phyloP scores from a whole-genome alignment of 1,140 invertebrate genomes.

The Drosophila punjabiensis region DNA sequence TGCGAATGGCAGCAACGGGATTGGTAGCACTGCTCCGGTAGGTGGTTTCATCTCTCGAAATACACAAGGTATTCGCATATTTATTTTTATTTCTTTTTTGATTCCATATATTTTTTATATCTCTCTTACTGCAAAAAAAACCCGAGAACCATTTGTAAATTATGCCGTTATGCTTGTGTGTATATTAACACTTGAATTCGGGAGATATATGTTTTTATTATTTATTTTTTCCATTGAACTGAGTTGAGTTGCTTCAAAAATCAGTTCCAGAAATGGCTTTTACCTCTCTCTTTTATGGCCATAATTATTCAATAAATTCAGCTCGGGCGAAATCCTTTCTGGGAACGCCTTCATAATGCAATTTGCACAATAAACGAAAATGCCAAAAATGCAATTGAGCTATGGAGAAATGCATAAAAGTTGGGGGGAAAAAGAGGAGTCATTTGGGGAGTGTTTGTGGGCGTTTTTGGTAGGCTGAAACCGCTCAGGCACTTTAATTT shows the following conservation, averaged over 20 bases:
- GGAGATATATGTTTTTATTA: not conserved
- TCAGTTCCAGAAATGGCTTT: conserved; percentile 2
- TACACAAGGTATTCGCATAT: conserved; percentile 46
- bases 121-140: conserved; percentile 27
- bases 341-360: conserved; percentile 20
- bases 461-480: conserved; percentile 10
- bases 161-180: conserved; percentile 45
- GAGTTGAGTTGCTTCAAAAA: conserved; percentile 4
- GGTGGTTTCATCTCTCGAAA: conserved; percentile 23
- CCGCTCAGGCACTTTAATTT: conserved; percentile 47
- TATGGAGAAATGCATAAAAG: not conserved
- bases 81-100: conserved; percentile 44
- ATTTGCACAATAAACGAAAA: conserved; percentile 48
- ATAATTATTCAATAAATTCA: conserved; percentile 12
- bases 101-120: conserved; percentile 33
- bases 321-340: not conserved
- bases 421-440: not conserved
- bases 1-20: conserved; percentile 51
- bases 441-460: conserved; percentile 3
- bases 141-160: conserved; percentile 53
- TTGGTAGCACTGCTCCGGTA: not conserved
- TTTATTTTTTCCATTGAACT: conserved; percentile 7
- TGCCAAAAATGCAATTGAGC: conserved; percentile 47
- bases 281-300: not conserved
- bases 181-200: conserved; percentile 52